Base-by-base conservation (phyloP, 2,797 vertebrate species). In the Rhyacichthys aspro region DNA sequence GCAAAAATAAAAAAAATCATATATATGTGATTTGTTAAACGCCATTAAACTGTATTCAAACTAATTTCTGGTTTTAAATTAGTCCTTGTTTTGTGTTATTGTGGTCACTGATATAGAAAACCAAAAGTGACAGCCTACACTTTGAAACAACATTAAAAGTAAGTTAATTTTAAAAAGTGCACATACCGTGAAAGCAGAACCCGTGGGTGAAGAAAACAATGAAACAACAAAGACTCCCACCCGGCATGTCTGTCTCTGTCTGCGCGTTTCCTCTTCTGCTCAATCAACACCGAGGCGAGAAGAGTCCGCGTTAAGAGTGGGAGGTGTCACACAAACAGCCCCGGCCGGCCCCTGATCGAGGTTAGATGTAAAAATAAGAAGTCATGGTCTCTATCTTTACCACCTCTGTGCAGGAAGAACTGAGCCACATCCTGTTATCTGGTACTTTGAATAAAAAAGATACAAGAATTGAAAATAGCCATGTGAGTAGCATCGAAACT, bases 241-340 rank as follows among this genome's bases (percentile, higher is more conserved):
- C 71, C 50, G 1, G 0, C 83, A 85, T 82, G n/a, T 67, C 67
- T 70, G 43, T 16, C 32, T 10, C 8, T 2, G 39, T 63, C 62
- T 78, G 32, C 14, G 44, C 10, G 67, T 19, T 85, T 85, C 77
- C 79, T 82, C 65, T 64, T 76, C 62, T 64, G 3, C n/a, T 39
- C 11, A 9, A 18, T 53, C 39, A 16, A 17, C 1, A 76, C 42
- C 28, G 37, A 11, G 44, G 10, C 7, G 6, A 1, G 10, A 0
- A 2, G 7, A 8, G 59, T 6, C 32, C 33, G 58, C n/a, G 46
- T 28, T 37, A 43, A 14, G 16, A 1, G 43, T 41, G 60, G 36
- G 62, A 48, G 59, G 56, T 56, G 64, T 50, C 36, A 16, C 36
- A 16, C 23, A 1, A 53, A 38, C 4, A 9, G 3, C 9, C 23